phyloP scores from a whole-genome alignment of 2,797 vertebrate genomes.

The Morus bassanus region DNA sequence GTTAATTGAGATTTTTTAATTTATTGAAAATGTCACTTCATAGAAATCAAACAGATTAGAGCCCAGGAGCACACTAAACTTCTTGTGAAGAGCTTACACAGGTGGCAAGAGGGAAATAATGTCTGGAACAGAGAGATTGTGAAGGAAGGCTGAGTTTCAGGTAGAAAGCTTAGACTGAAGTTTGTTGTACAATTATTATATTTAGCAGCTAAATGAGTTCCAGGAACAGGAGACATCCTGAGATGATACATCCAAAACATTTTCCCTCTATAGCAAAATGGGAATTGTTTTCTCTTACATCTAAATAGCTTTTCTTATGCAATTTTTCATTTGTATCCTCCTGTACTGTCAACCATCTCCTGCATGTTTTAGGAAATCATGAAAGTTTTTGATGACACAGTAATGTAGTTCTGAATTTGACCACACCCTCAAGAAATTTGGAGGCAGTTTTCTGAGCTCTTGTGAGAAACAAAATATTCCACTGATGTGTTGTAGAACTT shows the following conservation, averaged over 20 bases:
- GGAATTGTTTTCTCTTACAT: background rate
- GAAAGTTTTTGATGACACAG: background rate
- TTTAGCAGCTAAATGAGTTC: background rate
- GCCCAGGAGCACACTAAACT: background rate
- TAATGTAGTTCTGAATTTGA: background rate
- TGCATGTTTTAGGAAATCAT: background rate
- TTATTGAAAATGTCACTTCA: slow-evolving; percentile 29
- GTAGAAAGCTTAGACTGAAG: background rate
- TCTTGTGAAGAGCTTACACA: slow-evolving; percentile 6
- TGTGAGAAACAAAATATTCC: background rate
- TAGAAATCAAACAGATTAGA: slow-evolving; percentile 19
- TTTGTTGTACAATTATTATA: background rate
- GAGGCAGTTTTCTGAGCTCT: background rate
- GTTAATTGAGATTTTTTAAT: slow-evolving; percentile 38
- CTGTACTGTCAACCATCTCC: background rate
- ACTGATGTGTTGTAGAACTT: background rate
- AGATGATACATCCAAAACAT: background rate
- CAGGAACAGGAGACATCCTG: background rate
- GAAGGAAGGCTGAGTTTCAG: background rate
- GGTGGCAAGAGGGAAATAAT: background rate
- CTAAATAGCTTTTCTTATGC: background rate
- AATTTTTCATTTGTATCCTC: background rate
- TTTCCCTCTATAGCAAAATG: background rate
- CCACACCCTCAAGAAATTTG: background rate
- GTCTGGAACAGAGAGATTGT: background rate